A percentile compares a stretch with the other conserved stretches of the same genome.
Evolutionary conservation across 2,888 invertebrate genomes (phyloP).

Genomic region (Hypomecis atomaria): DNA sequence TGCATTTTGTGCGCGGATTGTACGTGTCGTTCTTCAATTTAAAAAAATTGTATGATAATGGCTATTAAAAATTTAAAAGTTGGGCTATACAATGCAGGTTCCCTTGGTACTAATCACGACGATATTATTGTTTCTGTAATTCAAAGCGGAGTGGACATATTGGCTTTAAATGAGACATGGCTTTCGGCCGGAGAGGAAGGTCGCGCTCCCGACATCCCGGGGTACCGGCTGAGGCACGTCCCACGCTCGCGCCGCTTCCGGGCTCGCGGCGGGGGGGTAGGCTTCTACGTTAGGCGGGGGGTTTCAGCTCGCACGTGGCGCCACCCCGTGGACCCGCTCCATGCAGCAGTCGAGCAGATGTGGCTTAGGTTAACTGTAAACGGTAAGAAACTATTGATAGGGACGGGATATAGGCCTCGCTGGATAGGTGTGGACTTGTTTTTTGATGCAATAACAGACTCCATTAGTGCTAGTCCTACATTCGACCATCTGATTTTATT

Average conservation of each 20-base stretch:
- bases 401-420: constrained; percentile 33
- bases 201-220: no score
- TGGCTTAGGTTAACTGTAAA: constrained; percentile 14
- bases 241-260: constrained; percentile 6
- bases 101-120: no score
- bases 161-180: no score
- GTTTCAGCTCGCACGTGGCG: constrained; percentile 1
- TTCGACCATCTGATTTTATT: constrained; percentile 19
- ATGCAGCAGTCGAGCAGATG: constrained; percentile 26
- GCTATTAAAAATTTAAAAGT: no score
- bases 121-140: no score
- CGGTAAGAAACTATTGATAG: constrained; percentile 12
- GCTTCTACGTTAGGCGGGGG: constrained; percentile 34
- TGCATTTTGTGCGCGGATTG: no score
- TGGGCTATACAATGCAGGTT: no score
- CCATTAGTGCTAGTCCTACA: constrained; percentile 7
- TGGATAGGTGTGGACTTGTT: constrained; percentile 30
- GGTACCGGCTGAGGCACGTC: constrained; percentile 6
- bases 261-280: constrained; percentile 39
- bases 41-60: no score
- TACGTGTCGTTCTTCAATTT: no score
- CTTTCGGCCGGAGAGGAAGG: no score
- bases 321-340: no score
- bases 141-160: no score
- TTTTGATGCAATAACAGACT: constrained; percentile 25